Percentiles rank a stretch among this genome's conserved stretches.
Conservation (phyloP, 2,113 vertebrate genomes). For the Notiomystis cincta region DNA sequence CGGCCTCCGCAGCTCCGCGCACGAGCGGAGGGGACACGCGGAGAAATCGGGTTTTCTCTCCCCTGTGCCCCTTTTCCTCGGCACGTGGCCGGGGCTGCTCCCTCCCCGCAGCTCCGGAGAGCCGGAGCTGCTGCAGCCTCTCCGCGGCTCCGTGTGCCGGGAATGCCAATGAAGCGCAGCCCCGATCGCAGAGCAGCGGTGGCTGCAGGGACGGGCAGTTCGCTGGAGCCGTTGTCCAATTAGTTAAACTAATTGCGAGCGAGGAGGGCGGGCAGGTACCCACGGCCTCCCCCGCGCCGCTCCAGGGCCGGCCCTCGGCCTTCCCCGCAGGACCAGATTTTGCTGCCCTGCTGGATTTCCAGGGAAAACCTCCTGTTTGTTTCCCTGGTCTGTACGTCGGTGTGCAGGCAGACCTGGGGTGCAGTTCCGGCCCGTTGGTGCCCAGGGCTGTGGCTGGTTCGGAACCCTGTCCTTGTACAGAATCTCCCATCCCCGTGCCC, state of each 20-base stretch:
- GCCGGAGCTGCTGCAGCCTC: not conserved
- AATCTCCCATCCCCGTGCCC: rapidly evolving
- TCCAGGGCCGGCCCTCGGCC: rapidly evolving
- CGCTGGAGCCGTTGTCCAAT: not conserved
- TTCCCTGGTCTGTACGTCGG: rapidly evolving
- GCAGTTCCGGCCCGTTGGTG: rapidly evolving
- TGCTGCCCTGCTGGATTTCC: not conserved
- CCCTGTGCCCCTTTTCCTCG: not conserved
- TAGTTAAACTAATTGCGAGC: not conserved
- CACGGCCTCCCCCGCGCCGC: rapidly evolving
- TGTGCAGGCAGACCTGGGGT: rapidly evolving
- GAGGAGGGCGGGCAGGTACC: not conserved
- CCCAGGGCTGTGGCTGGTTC: not conserved
- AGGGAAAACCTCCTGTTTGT: not conserved
- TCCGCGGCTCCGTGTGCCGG: not conserved
- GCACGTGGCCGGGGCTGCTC: not conserved
- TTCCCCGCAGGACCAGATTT: rapidly evolving
- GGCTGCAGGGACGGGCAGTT: too few relatives aligned
- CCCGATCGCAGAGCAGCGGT: too few relatives aligned
- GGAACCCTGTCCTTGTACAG: rapidly evolving
- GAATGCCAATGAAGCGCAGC: conserved; percentile 66
- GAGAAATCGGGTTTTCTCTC: not conserved
- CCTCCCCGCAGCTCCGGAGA: not conserved
- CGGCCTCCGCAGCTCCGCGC: too few relatives aligned
- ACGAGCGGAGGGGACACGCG: rapidly evolving